These are phyloP conservation scores for Laticauda laticaudata DNA, from an alignment of 2,113 vertebrate species.

Conservation along the genomic window DNA sequence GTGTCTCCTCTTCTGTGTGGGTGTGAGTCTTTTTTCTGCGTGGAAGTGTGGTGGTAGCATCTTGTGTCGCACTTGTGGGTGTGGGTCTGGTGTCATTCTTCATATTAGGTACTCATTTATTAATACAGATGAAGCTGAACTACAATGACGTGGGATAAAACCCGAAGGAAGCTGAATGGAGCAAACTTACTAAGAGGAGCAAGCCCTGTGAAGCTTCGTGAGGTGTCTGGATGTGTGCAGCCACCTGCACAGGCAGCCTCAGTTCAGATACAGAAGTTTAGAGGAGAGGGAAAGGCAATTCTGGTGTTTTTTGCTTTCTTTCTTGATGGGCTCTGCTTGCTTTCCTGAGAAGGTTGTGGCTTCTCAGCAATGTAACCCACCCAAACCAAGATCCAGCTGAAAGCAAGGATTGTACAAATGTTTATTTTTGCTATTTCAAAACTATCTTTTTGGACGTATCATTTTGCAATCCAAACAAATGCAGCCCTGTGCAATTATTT, in stretches of 20 bases:
- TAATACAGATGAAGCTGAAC: too few relatives aligned
- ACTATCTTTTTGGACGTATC: constrained; percentile 20
- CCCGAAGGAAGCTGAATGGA: too few relatives aligned
- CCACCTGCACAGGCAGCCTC: not conserved
- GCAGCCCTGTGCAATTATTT: constrained; percentile 23
- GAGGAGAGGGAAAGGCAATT: not conserved
- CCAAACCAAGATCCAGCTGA: not conserved
- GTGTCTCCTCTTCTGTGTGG: too few relatives aligned
- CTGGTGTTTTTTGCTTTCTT: not conserved
- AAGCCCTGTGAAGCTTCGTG: not conserved
- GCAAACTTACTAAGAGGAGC: not conserved
- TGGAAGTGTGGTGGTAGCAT: too few relatives aligned
- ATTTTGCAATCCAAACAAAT: constrained; percentile 43
- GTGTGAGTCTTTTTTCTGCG: too few relatives aligned
- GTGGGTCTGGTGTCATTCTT: too few relatives aligned
- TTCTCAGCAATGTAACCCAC: not conserved
- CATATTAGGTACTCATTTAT: too few relatives aligned
- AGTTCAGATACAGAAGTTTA: not conserved
- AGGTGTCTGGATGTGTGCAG: not conserved
- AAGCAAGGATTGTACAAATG: not conserved
- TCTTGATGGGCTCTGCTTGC: not conserved
- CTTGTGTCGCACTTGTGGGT: too few relatives aligned
- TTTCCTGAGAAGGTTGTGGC: not conserved
- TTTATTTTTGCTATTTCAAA: constrained; percentile 25
- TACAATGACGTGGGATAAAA: too few relatives aligned